Evolutionary conservation across 2,797 vertebrate species (phyloP).

Genomic region (Xyrichtys novacula): DNA sequence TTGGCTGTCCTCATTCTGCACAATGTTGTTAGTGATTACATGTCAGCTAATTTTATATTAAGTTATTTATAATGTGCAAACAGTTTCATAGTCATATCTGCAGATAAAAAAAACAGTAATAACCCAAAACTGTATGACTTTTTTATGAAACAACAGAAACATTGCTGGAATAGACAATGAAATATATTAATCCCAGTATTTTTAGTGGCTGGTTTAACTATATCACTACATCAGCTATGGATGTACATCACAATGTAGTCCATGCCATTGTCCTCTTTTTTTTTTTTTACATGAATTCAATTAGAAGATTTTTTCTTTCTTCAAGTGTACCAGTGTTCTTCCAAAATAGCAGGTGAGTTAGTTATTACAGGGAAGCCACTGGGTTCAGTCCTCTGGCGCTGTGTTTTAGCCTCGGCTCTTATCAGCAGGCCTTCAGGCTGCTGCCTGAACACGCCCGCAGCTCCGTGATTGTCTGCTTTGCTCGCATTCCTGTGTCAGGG

Average conservation of each 20-base stretch:
- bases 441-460: slow-evolving; percentile 80
- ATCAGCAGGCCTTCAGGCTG: slow-evolving; percentile 47
- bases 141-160: neutral
- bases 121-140: no score
- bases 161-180: neutral
- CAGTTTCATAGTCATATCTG: no score
- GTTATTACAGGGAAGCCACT: slow-evolving; percentile 8
- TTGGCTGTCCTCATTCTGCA: rapidly evolving
- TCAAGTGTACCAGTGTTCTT: no score
- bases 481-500: slow-evolving; percentile 76
- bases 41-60: neutral
- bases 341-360: neutral
- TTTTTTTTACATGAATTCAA: neutral
- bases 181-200: neutral
- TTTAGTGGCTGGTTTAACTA: neutral
- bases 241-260: no score
- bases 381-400: slow-evolving; percentile 23
- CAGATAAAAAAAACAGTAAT: no score
- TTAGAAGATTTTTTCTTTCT: no score
- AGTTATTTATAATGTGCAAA: neutral
- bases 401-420: slow-evolving; percentile 8
- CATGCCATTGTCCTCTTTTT: neutral
- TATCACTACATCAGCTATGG: neutral
- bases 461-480: slow-evolving; percentile 52
- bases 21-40: no score